These are phyloP conservation scores for Tricholauxania praeusta DNA, from an alignment of 2,888 invertebrate species.

Conservation along the genomic window DNA sequence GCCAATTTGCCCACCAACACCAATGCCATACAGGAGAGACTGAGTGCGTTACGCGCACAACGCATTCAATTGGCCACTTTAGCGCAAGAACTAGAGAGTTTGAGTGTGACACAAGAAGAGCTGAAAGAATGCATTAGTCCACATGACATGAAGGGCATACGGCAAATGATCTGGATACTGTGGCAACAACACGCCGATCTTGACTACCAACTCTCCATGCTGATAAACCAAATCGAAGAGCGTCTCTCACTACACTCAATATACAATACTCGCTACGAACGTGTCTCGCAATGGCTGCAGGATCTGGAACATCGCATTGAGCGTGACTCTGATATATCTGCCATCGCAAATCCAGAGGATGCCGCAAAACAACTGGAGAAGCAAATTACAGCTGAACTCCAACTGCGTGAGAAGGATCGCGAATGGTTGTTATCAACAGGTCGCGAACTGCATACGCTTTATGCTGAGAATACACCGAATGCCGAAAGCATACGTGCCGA, in stretches of 20 bases:
- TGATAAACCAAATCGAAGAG: slow-evolving; percentile 81
- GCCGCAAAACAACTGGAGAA: slow-evolving; percentile 78
- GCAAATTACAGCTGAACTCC: slow-evolving; percentile 81
- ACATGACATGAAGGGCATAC: slow-evolving; percentile 83
- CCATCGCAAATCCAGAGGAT: slow-evolving; percentile 78
- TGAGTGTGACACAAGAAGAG: slow-evolving; percentile 83
- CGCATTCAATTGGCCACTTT: slow-evolving; percentile 68
- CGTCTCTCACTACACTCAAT: slow-evolving; percentile 77
- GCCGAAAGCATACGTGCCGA: slow-evolving; percentile 72
- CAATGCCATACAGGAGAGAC: slow-evolving; percentile 74
- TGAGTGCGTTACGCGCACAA: slow-evolving; percentile 74
- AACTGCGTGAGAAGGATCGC: slow-evolving; percentile 80
- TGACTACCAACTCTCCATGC: slow-evolving; percentile 80
- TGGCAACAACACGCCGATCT: slow-evolving; percentile 85
- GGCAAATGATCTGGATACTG: slow-evolving; percentile 82
- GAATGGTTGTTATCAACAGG: slow-evolving; percentile 83
- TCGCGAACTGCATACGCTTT: slow-evolving; percentile 72
- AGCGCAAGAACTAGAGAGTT: slow-evolving; percentile 76
- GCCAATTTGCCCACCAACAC: slow-evolving; percentile 73
- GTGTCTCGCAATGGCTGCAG: slow-evolving; percentile 79
- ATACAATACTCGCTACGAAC: slow-evolving; percentile 76
- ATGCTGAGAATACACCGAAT: slow-evolving; percentile 75
- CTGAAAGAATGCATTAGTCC: slow-evolving; percentile 88
- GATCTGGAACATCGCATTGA: slow-evolving; percentile 77
- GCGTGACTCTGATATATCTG: slow-evolving; percentile 70